Percentiles rank a stretch among this genome's conserved stretches.
Conservation (phyloP, 2,113 vertebrate species). For the Saguinus imperator region DNA sequence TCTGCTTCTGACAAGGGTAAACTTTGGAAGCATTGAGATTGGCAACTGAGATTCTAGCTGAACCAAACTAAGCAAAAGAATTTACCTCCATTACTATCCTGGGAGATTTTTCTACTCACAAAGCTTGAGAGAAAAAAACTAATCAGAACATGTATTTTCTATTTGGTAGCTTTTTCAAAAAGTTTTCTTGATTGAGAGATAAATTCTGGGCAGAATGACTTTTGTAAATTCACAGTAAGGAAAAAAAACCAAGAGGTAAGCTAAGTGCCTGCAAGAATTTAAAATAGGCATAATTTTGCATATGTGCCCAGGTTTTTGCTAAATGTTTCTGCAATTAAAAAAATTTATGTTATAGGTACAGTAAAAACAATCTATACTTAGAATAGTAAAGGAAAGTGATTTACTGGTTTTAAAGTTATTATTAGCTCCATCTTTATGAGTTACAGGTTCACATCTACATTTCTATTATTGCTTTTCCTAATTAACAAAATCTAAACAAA, state of each 20-base stretch:
- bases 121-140: neutral
- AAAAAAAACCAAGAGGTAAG: neutral
- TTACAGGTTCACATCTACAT: slow-evolving; percentile 15
- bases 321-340: neutral
- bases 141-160: neutral
- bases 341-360: neutral
- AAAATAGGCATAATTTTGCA: neutral
- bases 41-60: neutral
- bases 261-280: neutral
- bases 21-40: neutral
- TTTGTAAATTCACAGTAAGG: neutral
- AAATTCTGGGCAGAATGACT: neutral
- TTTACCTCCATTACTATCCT: neutral
- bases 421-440: neutral
- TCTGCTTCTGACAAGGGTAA: neutral
- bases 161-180: neutral
- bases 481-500: neutral
- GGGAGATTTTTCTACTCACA: neutral
- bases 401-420: neutral
- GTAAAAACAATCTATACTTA: neutral
- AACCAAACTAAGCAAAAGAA: neutral
- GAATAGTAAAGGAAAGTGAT: neutral
- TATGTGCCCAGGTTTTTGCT: neutral
- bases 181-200: neutral
- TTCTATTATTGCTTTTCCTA: neutral